Evolutionary conservation across 2,113 vertebrate genomes (phyloP), one percentile per base, ranked within the genome.

Genomic region (Salvelinus fontinalis): DNA sequence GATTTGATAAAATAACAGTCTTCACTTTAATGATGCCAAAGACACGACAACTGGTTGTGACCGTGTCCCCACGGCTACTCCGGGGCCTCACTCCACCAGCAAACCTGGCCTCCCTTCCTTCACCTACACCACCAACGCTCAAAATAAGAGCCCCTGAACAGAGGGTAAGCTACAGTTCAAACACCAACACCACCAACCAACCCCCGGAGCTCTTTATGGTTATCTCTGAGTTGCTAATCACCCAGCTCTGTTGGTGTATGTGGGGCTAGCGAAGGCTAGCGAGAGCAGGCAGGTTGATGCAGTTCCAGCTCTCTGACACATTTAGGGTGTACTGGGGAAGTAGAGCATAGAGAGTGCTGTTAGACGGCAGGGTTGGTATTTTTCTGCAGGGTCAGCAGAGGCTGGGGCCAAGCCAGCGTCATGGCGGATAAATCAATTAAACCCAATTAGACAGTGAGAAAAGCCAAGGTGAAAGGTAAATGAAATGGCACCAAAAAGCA

Each of bases 381-480:
- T 89, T 92, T 90, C 86, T 91, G 92, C 91, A 84, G 87, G 91
- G 88, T 93, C 92, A 93, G 92, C 92, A 90, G 81, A 84, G 85
- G 86, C 79, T 71, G 79, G 83, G 69, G 86, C 89, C 87, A 87
- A 88, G 80, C 75, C 81, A 78, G 87, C 79, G 90, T 88, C 86
- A 81, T 83, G 77, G 79, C 77, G 75, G 81, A 89, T 87, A 90
- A 92, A 93, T 93, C 92, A 89, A 92, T 90, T 87, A 86, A 91
- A 90, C 86, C 88, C 92, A 91, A 92, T 92, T 93, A 92, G 89
- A 89, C 79, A 76, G 81, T 27, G 69, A 82, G 80, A 80, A 79
- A 81, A 81, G 77, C 82, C 83, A 88, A 89, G 84, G 88, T 85
- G 87, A 87, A 80, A 80, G 76, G 80, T 79, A 86, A 88, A 87